phyloP scores from a whole-genome alignment of 2,797 vertebrate species.

The Clarias pachynema region DNA sequence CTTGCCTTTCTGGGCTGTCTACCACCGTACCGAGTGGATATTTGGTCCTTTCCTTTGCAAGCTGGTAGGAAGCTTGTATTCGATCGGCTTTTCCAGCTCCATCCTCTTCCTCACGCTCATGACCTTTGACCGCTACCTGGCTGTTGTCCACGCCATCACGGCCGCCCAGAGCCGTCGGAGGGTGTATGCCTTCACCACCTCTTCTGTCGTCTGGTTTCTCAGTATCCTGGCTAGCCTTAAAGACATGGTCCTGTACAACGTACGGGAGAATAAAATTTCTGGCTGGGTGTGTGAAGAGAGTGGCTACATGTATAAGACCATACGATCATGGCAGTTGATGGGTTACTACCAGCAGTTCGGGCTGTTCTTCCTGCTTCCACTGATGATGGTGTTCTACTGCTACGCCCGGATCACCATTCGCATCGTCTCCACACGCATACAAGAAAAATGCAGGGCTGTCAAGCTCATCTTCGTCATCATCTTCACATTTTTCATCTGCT shows the following conservation, averaged over 20 bases:
- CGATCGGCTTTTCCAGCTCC: conserved; percentile 79
- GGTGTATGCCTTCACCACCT: conserved; percentile 64
- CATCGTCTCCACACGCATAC: conserved; percentile 72
- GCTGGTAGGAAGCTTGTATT: conserved; percentile 73
- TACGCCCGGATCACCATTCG: conserved; percentile 75
- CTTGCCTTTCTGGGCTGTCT: conserved; percentile 77
- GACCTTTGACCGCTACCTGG: conserved; percentile 82
- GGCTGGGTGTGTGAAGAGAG: conserved; percentile 71
- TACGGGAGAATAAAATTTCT: fast-evolving
- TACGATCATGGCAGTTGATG: conserved; percentile 68
- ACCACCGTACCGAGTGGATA: conserved; percentile 74
- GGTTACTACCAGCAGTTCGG: conserved; percentile 77
- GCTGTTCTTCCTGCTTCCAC: conserved; percentile 76
- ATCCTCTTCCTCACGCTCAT: conserved; percentile 81
- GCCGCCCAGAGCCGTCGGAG: conserved; percentile 69
- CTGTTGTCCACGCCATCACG: conserved; percentile 77
- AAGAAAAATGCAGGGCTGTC: conserved; percentile 74
- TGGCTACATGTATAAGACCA: conserved; percentile 49
- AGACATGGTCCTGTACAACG: conserved; percentile 71
- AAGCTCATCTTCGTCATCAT: conserved; percentile 80
- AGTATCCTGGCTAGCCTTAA: conserved; percentile 74
- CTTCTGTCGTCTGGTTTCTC: conserved; percentile 68
- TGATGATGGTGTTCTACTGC: conserved; percentile 74
- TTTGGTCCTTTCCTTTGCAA: conserved; percentile 75
- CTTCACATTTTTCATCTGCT: conserved; percentile 76